Base-by-base conservation (phyloP, 2,113 vertebrate genomes). In the Sclerurus mexicanus region DNA sequence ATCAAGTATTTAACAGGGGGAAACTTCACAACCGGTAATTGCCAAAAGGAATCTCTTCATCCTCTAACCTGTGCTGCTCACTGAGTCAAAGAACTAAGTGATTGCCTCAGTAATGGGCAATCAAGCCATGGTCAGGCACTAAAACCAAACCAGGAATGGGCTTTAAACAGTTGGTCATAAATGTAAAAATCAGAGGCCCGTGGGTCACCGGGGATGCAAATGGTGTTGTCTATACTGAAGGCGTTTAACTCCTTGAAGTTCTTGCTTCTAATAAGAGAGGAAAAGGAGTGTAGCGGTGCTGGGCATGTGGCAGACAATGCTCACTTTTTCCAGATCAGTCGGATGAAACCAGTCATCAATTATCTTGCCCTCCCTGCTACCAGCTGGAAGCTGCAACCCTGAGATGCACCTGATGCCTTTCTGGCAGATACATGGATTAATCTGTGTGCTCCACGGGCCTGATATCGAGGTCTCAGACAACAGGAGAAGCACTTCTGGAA, bases 91-190 rank as follows among this genome's bases (percentile, higher is more conserved):
- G 86, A 92, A 62, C 74, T 58, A 60, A 53, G 81, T 59, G 82
- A 96, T 96, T 91, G 74, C 80, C 86, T 92, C 63, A 40, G 73
- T 96, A 95, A 97, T 85, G 87, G 94, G 90, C 93, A 94, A 91
- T 73, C 94, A 95, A 96, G 66, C 74, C 58, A 37, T 80, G 95
- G 93, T 60, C 92, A 89, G 80, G 81, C 27, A 85, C 90, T 97
- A 85, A 90, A 96, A 93, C 3, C 91, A 72, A 80, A 95, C 30
- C 50, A 60, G 53, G 55, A 87, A 89, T 28, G 76, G 84, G 60
- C 71, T 97, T 98, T 77, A 91, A 97, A 93, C 69, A 56, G 82
- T 71, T 79, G 75, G 83, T 77, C 58, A 85, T 91, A 97, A 98
- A 95, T 94, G 95, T 64, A 96, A 97, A 83, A 95, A 90, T 77